Evolutionary conservation across 2,797 vertebrate species (phyloP).

Genomic region (Lepus townsendii): DNA sequence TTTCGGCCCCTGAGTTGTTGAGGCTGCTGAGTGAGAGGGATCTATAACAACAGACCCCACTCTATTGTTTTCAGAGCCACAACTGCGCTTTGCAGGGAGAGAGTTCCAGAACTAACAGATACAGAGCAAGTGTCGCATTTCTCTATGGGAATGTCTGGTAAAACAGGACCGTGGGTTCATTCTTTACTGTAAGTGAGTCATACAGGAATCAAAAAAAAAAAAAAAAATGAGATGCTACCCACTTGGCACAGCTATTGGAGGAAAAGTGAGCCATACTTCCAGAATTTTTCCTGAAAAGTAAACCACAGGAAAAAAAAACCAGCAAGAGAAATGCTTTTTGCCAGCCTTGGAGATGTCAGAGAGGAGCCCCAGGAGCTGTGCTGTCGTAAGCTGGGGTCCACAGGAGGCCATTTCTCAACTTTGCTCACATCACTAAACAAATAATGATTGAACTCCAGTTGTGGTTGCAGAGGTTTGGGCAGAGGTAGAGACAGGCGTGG

Average conservation of each 20-base stretch:
- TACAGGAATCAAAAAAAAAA: constrained; percentile 9
- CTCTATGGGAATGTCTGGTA: background rate
- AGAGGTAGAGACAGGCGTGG: background rate
- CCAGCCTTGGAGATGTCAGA: background rate
- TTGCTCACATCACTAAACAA: background rate
- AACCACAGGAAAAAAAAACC: background rate
- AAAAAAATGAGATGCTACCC: background rate
- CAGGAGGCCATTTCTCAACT: background rate
- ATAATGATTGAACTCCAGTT: background rate
- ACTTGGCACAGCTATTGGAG: background rate
- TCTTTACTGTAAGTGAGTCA: background rate
- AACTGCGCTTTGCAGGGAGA: background rate
- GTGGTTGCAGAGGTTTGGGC: background rate
- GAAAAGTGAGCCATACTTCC: background rate
- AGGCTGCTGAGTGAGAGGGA: background rate
- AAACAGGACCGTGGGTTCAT: background rate
- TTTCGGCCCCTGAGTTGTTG: background rate
- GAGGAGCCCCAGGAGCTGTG: background rate
- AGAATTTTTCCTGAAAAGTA: constrained; percentile 9
- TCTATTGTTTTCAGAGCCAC: background rate
- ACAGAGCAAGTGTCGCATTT: background rate
- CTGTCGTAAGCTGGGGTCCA: background rate
- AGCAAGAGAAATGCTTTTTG: background rate
- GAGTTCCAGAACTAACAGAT: background rate
- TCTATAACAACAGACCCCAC: background rate